These are phyloP conservation scores for Cyclophora punctaria DNA, from an alignment of 2,888 invertebrate species.

Conservation along the genomic window DNA sequence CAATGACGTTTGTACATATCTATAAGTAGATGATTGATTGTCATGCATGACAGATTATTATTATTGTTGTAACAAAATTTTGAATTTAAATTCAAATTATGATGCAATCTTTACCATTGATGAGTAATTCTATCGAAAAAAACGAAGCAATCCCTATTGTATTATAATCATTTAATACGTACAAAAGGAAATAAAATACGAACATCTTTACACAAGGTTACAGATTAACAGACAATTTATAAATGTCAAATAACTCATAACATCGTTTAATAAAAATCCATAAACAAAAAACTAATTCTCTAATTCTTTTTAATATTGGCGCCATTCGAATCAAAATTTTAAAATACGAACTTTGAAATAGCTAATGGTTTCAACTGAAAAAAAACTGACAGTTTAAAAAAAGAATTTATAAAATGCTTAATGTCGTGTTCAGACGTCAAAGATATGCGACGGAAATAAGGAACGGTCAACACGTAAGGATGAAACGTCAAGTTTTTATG, in stretches of 20 bases:
- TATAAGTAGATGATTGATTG: too few relatives aligned
- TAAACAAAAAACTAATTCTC: neutral
- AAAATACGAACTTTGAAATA: constrained; percentile 35
- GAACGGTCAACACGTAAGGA: constrained; percentile 16
- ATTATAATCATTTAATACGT: too few relatives aligned
- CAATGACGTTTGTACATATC: too few relatives aligned
- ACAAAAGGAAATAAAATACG: too few relatives aligned
- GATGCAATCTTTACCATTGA: too few relatives aligned
- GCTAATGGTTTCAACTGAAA: constrained; percentile 43
- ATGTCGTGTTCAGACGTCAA: constrained; percentile 72
- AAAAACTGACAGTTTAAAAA: constrained; percentile 66
- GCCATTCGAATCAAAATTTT: constrained; percentile 4
- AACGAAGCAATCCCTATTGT: too few relatives aligned
- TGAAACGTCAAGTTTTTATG: constrained; percentile 12
- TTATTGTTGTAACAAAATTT: too few relatives aligned
- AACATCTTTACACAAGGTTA: constrained; percentile 6
- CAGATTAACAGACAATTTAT: constrained; percentile 5
- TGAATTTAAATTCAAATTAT: too few relatives aligned
- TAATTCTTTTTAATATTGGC: constrained; percentile 30
- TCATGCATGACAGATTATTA: too few relatives aligned
- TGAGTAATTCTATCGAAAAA: too few relatives aligned
- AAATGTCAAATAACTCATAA: constrained; percentile 4
- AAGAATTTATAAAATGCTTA: constrained; percentile 63
- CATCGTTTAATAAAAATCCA: neutral
- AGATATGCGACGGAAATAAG: constrained; percentile 58